These are phyloP conservation scores for Pachyseris speciosa DNA, from an alignment of 64 coral and sea anemone species.

Conservation along the genomic window DNA sequence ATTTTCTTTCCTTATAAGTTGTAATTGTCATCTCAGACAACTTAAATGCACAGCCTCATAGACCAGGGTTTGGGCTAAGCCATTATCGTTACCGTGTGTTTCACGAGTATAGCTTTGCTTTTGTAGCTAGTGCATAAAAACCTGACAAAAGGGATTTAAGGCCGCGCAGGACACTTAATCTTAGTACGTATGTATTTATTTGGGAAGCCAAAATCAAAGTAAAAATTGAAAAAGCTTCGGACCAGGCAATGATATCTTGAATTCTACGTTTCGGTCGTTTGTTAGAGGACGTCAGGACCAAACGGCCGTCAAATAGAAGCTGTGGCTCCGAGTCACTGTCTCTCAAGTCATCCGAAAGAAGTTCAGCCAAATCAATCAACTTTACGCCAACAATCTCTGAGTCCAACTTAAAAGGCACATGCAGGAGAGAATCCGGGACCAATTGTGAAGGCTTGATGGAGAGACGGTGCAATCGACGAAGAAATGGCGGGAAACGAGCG, in stretches of 20 bases:
- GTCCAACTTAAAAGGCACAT: background rate
- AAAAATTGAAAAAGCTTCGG: slow-evolving; percentile 3
- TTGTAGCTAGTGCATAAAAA: too few relatives aligned
- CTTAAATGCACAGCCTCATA: too few relatives aligned
- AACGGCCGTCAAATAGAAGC: background rate
- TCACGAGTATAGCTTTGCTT: too few relatives aligned
- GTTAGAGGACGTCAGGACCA: background rate
- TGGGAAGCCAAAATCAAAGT: background rate
- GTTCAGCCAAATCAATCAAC: background rate
- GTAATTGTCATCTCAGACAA: too few relatives aligned
- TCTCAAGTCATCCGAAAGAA: background rate
- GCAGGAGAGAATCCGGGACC: background rate
- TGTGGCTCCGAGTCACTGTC: background rate
- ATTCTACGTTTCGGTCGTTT: background rate
- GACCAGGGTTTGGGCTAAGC: too few relatives aligned
- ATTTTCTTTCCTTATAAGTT: too few relatives aligned
- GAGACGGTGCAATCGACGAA: too few relatives aligned
- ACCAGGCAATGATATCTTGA: background rate
- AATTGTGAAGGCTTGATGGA: background rate
- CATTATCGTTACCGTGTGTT: too few relatives aligned
- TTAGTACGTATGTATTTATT: too few relatives aligned
- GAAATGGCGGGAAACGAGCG: too few relatives aligned
- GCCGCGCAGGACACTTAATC: too few relatives aligned
- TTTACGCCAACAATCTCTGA: background rate
- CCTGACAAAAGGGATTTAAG: too few relatives aligned